phyloP scores from a whole-genome alignment of 2,888 invertebrate species.

The Aspidiotus destructor region DNA sequence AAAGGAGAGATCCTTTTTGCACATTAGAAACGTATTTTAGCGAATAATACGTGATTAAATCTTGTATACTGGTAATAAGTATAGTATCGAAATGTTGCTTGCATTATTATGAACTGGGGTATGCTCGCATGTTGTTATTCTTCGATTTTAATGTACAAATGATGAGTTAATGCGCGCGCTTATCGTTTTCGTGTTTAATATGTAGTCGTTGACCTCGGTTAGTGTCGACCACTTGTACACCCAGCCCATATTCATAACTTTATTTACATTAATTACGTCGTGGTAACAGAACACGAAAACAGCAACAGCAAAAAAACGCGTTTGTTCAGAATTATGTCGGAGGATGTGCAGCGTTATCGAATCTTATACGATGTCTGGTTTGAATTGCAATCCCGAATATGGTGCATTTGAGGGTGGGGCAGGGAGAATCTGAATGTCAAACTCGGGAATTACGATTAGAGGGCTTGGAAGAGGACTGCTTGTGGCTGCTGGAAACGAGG shows the following conservation, averaged over 20 bases:
- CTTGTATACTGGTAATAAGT: background rate
- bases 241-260: conserved; percentile 24
- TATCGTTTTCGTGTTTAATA: conserved; percentile 1
- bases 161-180: conserved; percentile 6
- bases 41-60: background rate
- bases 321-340: too few relatives aligned
- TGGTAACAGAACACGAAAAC: background rate
- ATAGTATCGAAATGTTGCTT: too few relatives aligned
- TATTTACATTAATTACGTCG: conserved; percentile 29
- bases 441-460: too few relatives aligned
- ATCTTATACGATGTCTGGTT: too few relatives aligned
- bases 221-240: conserved; percentile 21
- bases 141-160: background rate
- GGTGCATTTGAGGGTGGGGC: too few relatives aligned
- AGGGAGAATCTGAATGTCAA: too few relatives aligned
- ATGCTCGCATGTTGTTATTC: background rate
- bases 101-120: too few relatives aligned
- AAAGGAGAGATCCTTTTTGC: background rate
- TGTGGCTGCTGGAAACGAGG: too few relatives aligned
- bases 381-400: too few relatives aligned
- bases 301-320: too few relatives aligned
- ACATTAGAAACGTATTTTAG: background rate
- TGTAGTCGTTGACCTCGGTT: conserved; percentile 27
- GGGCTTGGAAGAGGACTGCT: too few relatives aligned
- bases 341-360: too few relatives aligned